Evolutionary conservation across 2,888 invertebrate species (phyloP), one percentile per base, ranked within the genome.

Genomic region (Onchidella celtica): DNA sequence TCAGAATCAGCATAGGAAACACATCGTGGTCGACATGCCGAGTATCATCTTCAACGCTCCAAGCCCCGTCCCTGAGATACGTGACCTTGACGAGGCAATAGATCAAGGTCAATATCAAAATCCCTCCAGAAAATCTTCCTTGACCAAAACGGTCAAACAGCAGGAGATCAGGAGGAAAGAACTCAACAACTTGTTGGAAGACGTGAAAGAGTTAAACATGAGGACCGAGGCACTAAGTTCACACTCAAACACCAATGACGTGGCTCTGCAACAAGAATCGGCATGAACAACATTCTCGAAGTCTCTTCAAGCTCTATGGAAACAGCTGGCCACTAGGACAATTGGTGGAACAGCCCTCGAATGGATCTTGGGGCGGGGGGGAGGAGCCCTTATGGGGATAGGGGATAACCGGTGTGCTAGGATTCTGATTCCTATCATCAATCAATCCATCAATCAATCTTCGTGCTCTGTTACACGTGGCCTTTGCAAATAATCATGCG

Each of bases 11-110:
- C 29, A 57, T 1, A 63, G 55, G 75, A 75, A 75, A 24, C 78
- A 61, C 29, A 89, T 90, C 66, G 85, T 88, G 21, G 86, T 90
- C 0, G 88, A 89, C 66, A 90, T 90, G 89, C 90, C 90, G 0
- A 82, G 87, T 14, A 89, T 91, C 55, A 87, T 91, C 40, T 89
- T 88, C 70, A 89, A 88, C 72, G 84, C 86, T 0, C 84, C 87
- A 1, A 85, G 87, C 1, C 89, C 88, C 1, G 86, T 83, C 29
- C 59, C 75, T 3, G 47, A 65, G 21, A 21, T 17, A 11, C 57
- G 11, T 2, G 29, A 40, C 11, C 47, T 32, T 24, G 24, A 24
- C 3, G 21, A 36, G 11, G 40, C 11, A 38, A 3, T 24, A 24
- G 24, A n/a, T 34, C 11, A 36, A 38, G 38, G 29, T 24, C 38